Base-by-base conservation (phyloP, 2,888 invertebrate species). In the Himalopsyche tibetana region DNA sequence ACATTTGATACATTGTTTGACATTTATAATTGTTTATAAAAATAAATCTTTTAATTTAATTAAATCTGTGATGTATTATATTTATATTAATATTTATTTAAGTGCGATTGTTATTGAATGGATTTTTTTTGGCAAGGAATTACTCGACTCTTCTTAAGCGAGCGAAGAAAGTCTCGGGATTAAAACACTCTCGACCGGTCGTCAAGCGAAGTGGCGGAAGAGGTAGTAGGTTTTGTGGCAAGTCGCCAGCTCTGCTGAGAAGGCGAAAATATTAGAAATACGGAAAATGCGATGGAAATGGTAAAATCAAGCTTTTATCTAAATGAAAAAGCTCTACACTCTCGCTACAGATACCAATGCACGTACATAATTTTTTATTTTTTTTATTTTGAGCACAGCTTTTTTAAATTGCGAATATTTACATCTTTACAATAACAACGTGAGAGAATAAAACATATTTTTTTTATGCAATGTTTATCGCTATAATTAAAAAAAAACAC, bases 301-400 rank as follows among this genome's bases (percentile, higher is more conserved):
- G 28, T 63, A 63, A 63, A 82, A 82, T 55, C 82, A 82, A 36
- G 82, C 82, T 82, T 82, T 82, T 82, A 82, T 56, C 82, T 55
- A 82, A 82, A 82, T 82, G 82, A 82, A 82, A 82, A 82, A 82
- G 19, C 63, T 63, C 63, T 28, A 11, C 4, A n/a, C 63, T 19
- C 63, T 19, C 28, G 6, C 63, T 19, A 28, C 28, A 28, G 63
- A 63, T 63, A 63, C 11, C 63, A 19, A 19, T 63, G 63, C 19
- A 19, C 63, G 19, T 63, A 63, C 4, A 28, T 8, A 19, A 19
- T n/a, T n/a, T n/a, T n/a, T n/a, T n/a, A n/a, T 63, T 28, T 63
- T 19, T 19, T 63, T 63, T 28, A 56, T n/a, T 4, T 8, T 19
- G 19, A 28, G 4, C 9, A 45, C 6, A 40, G 40, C n/a, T 56